These are phyloP conservation scores for Trematomus loennbergii DNA, from an alignment of 2,113 vertebrate species.

Conservation along the genomic window DNA sequence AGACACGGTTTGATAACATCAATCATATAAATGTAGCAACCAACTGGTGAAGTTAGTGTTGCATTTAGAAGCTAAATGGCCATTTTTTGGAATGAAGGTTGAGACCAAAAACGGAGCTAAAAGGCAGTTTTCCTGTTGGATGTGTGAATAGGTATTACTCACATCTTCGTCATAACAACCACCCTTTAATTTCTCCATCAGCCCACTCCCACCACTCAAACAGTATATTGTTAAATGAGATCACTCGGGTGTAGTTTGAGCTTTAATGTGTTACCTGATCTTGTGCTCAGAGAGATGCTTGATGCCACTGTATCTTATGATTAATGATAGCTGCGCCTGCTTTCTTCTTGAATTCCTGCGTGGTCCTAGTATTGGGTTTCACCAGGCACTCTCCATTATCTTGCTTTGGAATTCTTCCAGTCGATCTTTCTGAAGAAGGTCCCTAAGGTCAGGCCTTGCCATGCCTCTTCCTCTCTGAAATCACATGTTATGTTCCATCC, in stretches of 20 bases:
- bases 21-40: neutral
- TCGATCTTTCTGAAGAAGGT: slow-evolving; percentile 33
- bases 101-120: too few relatives aligned
- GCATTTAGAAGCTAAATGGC: neutral
- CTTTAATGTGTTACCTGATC: slow-evolving; percentile 10
- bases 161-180: too few relatives aligned
- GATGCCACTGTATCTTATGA: slow-evolving; percentile 15
- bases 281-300: slow-evolving; percentile 2
- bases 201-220: neutral
- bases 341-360: slow-evolving; percentile 26
- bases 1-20: too few relatives aligned
- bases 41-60: neutral
- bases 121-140: neutral
- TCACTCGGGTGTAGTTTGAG: neutral
- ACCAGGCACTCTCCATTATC: slow-evolving; percentile 48
- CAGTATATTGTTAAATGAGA: neutral
- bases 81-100: too few relatives aligned
- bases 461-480: slow-evolving; percentile 19
- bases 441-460: slow-evolving; percentile 13
- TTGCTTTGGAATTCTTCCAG: slow-evolving; percentile 51
- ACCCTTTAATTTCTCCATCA: neutral
- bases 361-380: slow-evolving; percentile 52
- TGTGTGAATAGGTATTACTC: neutral
- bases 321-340: slow-evolving; percentile 20
- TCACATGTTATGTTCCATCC: slow-evolving; percentile 24